Evolutionary conservation across 2,888 invertebrate species (phyloP).

Genomic region (Calephelis perditalis): DNA sequence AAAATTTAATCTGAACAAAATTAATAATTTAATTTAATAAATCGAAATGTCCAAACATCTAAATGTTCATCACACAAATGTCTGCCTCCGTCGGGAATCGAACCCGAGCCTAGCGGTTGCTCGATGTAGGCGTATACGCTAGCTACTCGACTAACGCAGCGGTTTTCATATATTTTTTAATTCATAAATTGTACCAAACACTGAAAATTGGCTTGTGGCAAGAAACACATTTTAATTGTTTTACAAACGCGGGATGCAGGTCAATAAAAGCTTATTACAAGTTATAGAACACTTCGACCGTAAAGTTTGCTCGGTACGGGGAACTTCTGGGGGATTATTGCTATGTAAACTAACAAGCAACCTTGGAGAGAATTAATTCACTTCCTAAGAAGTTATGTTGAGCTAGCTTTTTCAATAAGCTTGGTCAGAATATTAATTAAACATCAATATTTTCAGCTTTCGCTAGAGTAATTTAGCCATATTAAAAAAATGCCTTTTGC

Average conservation of each 20-base stretch:
- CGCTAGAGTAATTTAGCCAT: too few species aligned
- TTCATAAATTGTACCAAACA: slow-evolving; percentile 22
- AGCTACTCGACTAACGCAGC: too few species aligned
- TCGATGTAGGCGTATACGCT: too few species aligned
- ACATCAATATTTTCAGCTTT: not conserved
- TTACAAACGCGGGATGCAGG: slow-evolving; percentile 35
- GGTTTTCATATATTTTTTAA: too few species aligned
- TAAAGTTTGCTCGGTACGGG: slow-evolving; percentile 25
- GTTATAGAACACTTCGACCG: slow-evolving; percentile 31
- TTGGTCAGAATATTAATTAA: not conserved
- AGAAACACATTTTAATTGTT: slow-evolving; percentile 39
- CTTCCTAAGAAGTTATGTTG: slow-evolving; percentile 13
- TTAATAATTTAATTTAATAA: too few species aligned
- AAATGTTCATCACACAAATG: too few species aligned
- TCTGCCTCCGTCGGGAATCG: too few species aligned
- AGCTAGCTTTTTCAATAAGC: not conserved
- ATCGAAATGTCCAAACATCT: too few species aligned
- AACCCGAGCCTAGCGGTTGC: too few species aligned
- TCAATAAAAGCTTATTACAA: slow-evolving; percentile 38
- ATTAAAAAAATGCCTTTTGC: too few species aligned
- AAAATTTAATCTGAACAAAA: too few species aligned
- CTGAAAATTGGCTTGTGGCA: slow-evolving; percentile 31
- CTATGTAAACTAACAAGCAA: slow-evolving; percentile 3
- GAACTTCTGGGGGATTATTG: slow-evolving; percentile 16
- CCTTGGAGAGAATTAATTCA: slow-evolving; percentile 5